Base-by-base conservation (phyloP, 2,888 invertebrate species). In the Blera fallax region DNA sequence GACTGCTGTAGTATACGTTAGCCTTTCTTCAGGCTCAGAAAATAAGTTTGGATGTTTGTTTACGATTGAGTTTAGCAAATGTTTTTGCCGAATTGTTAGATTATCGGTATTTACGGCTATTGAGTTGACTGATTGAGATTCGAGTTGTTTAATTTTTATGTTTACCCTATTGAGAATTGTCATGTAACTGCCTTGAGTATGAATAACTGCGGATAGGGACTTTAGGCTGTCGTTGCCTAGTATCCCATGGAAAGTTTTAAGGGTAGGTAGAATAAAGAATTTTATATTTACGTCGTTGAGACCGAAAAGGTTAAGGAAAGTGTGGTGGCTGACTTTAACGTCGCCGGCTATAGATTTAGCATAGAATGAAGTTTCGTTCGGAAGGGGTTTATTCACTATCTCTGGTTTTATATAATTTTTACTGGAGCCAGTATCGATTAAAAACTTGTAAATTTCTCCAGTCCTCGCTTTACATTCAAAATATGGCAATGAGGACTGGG, bases 1-100 rank as follows among this genome's bases (percentile, higher is more conserved):
- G n/a, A 85, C 83, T 10, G 40, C 72, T 2, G 87, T 74, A n/a
- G 73, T 80, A 37, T 76, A 76, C 65, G 64, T 73, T 10, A 65
- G 58, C 56, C 24, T 74, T 32, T 81, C 60, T 43, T 81, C 54
- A 1, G 74, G 83, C 6, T 79, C 73, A 10, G 73, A 80, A 21
- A 85, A 87, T 11, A 87, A 45, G 8, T 65, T 52, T 18, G 77
- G 58, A 29, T 69, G 62, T 50, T 40, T 52, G 3, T 24, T 72
- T 18, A 72, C 10, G 10, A 48, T 6, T 5, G 37, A 37, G 11
- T 62, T 45, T 45, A 62, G 18, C 16, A 43, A 14, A 29, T 45
- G 16, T 27, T 32, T 29, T 48, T 64, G 40, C 8, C n/a, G 32
- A 21, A 1, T 37, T 40, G 24, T 54, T 29, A 54, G 27, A 40